Base-by-base conservation (phyloP, 2,797 vertebrate genomes). In the Glossophaga mutica region DNA sequence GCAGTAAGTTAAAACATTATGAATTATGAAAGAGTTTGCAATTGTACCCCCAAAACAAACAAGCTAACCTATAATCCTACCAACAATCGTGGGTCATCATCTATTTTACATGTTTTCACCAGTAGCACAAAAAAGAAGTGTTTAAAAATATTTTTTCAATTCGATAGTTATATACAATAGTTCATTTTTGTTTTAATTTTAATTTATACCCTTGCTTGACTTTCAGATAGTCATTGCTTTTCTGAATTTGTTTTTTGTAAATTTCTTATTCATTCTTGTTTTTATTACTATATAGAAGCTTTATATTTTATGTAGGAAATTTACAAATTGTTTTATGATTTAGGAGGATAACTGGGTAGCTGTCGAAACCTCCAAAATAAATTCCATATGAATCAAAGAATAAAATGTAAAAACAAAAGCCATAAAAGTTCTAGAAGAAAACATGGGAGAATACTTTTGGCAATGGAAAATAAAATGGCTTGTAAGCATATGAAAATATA, bases 61-160 rank as follows among this genome's bases (percentile, higher is more conserved):
- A 94, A 79, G 55, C 2, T 26, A 59, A 79, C 2, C 34, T 74
- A 42, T 62, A 77, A 70, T 74, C 26, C 32, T 81, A 84, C 26
- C 42, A 83, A 78, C 3, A 90, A 48, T 79, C 9, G 46, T 71
- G 37, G 9, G n/a, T 44, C 55, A 44, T 73, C 77, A 65, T 4
- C 42, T 52, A 70, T 55, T 93, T 91, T 50, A 85, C 14, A 3
- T 77, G 50, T 87, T 93, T 93, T 91, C 16, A 55, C 67, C 11
- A 77, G 52, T 55, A 85, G 7, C 73, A 37, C 32, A 67, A 73
- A 92, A 24, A 34, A 71, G 44, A 93, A 32, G 14, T 87, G 81
- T 91, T 79, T 73, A 52, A 94, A 94, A 70, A 81, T 62, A 73
- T 59, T 87, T 92, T 87, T 59, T 42, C 46, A 34, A 78, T 78